phyloP scores from a whole-genome alignment of 1,140 invertebrate genomes.

The Planococcus citri region DNA sequence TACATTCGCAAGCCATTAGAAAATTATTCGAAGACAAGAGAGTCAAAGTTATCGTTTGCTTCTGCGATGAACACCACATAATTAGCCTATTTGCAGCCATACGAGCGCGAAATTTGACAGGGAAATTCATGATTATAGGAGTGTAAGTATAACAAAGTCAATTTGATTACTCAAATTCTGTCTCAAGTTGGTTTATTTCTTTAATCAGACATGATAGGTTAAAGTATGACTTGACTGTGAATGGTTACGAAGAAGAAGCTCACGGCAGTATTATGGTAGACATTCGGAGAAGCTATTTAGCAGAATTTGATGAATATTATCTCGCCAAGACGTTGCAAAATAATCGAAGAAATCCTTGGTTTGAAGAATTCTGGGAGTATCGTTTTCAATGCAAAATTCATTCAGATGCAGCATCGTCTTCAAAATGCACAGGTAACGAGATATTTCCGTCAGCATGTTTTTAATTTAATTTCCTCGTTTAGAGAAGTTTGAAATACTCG shows the following conservation, averaged over 20 bases:
- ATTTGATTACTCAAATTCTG: no score
- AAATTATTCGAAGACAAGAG: conserved; percentile 37
- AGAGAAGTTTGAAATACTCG: no score
- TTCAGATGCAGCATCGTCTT: not conserved
- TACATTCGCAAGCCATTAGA: not conserved
- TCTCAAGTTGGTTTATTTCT: no score
- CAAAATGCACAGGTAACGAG: not conserved
- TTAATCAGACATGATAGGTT: conserved; percentile 49
- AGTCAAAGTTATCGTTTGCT: conserved; percentile 62
- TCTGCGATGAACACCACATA: conserved; percentile 55
- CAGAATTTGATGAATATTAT: conserved; percentile 56
- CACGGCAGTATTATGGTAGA: conserved; percentile 58
- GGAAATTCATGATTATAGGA: not conserved
- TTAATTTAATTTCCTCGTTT: no score
- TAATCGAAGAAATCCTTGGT: conserved; percentile 62
- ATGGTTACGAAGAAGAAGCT: conserved; percentile 51
- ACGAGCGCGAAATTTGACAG: not conserved
- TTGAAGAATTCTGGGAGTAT: conserved; percentile 60
- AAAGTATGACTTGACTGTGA: conserved; percentile 58
- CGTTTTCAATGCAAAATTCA: conserved; percentile 46
- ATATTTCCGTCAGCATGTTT: no score
- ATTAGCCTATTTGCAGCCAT: not conserved
- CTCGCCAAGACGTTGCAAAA: conserved; percentile 42
- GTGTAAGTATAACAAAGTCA: not conserved
- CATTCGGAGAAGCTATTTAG: conserved; percentile 55